Evolutionary conservation across 2,113 vertebrate genomes (phyloP).

Genomic region (Nothocercus julius): DNA sequence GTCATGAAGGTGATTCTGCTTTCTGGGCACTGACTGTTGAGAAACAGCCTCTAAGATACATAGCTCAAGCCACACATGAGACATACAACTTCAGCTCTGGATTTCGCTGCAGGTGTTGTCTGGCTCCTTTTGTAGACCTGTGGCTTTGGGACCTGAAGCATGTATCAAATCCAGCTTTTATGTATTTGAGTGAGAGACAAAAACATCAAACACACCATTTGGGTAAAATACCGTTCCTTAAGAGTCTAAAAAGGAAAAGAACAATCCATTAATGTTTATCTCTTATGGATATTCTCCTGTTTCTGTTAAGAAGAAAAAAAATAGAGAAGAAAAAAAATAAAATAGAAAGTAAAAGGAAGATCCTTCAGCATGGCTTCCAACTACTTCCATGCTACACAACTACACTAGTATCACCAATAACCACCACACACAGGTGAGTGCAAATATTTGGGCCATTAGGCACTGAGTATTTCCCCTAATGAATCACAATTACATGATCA

Average conservation of each 20-base stretch:
- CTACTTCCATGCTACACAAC: neutral
- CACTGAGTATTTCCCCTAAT: slow-evolving; percentile 13
- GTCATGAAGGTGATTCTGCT: neutral
- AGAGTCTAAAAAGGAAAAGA: neutral
- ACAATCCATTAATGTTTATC: neutral
- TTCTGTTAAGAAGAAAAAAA: neutral
- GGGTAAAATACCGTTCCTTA: neutral
- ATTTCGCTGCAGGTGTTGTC: neutral
- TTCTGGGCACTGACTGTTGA: neutral
- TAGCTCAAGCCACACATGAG: neutral
- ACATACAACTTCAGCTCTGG: neutral
- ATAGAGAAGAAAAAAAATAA: neutral
- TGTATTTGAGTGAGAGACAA: neutral
- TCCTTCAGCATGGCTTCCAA: neutral
- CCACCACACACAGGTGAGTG: neutral
- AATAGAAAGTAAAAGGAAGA: neutral
- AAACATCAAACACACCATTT: neutral
- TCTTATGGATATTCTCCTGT: neutral
- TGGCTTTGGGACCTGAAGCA: neutral
- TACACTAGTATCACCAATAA: neutral
- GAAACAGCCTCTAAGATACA: neutral
- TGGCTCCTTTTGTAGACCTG: neutral
- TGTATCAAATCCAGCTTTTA: neutral
- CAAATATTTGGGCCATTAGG: slow-evolving; percentile 15
- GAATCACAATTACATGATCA: slow-evolving; percentile 13